A percentile compares a stretch with the other conserved stretches of the same genome.
Evolutionary conservation across 2,797 vertebrate species (phyloP).

Genomic region (Acrossocheilus fasciatus): DNA sequence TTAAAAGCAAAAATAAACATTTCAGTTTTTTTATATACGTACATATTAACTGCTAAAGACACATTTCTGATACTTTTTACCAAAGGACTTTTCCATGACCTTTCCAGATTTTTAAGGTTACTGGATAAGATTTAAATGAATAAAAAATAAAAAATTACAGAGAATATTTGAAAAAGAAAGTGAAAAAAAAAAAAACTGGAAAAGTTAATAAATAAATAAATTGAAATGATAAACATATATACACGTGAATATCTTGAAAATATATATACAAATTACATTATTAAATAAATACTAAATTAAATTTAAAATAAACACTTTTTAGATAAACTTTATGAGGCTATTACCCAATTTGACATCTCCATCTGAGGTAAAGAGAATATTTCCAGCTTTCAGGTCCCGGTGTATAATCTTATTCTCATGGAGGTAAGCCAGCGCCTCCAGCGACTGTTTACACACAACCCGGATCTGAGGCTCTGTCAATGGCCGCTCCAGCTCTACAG

Average conservation of each 20-base stretch:
- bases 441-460: conserved; percentile 94
- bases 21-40: neutral
- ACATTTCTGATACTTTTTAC: neutral
- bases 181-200: neutral
- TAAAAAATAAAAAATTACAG: no score
- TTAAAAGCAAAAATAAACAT: neutral
- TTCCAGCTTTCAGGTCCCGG: conserved; percentile 97
- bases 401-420: conserved; percentile 99
- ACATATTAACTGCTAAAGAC: neutral
- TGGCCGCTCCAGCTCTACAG: conserved; percentile 92
- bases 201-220: neutral
- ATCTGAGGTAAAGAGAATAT: conserved; percentile 94
- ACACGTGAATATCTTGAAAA: neutral
- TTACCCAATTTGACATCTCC: conserved; percentile 98
- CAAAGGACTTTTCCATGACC: neutral
- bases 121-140: neutral
- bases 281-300: neutral
- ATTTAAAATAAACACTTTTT: neutral
- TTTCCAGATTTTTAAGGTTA: neutral
- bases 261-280: neutral
- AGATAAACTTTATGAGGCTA: conserved; percentile 38
- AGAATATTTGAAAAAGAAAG: no score
- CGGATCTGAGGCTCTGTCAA: conserved; percentile 98
- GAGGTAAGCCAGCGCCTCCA: conserved; percentile 93
- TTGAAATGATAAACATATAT: neutral